Evolutionary conservation across 2,888 invertebrate genomes (phyloP).

Genomic region (Callimorpha dominula): DNA sequence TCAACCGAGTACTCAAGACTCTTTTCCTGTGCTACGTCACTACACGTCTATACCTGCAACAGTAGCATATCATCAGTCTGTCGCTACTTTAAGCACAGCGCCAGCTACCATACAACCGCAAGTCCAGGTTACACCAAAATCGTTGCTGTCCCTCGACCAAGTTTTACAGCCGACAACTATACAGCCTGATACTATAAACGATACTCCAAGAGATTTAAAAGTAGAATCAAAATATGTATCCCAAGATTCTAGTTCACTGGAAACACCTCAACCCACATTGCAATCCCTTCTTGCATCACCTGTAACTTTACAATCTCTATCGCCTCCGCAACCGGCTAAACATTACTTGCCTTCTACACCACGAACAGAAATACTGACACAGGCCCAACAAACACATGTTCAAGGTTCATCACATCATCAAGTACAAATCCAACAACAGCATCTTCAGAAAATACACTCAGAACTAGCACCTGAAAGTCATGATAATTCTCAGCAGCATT

Average conservation of each 20-base stretch:
- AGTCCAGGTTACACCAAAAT: constrained; percentile 23
- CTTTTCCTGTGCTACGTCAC: constrained; percentile 6
- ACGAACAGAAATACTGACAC: constrained; percentile 6
- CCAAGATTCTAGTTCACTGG: constrained; percentile 7
- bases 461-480: neutral
- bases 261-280: neutral
- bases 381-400: neutral
- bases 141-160: constrained; percentile 30
- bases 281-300: constrained; percentile 8
- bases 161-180: constrained; percentile 37
- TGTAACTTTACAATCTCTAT: constrained; percentile 10
- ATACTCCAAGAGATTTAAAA: neutral
- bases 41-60: constrained; percentile 22
- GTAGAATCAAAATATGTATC: constrained; percentile 5
- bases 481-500: neutral
- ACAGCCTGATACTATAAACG: constrained; percentile 28
- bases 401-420: neutral
- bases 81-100: constrained; percentile 18
- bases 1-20: constrained; percentile 4
- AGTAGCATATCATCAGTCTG: constrained; percentile 22
- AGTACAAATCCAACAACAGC: constrained; percentile 15
- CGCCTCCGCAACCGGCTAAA: constrained; percentile 6
- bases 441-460: constrained; percentile 21
- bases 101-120: constrained; percentile 22
- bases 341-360: constrained; percentile 13